A percentile compares a stretch with the other conserved stretches of the same genome.
Conservation (phyloP, 2,113 vertebrate species). For the Catharus fuscescens region DNA sequence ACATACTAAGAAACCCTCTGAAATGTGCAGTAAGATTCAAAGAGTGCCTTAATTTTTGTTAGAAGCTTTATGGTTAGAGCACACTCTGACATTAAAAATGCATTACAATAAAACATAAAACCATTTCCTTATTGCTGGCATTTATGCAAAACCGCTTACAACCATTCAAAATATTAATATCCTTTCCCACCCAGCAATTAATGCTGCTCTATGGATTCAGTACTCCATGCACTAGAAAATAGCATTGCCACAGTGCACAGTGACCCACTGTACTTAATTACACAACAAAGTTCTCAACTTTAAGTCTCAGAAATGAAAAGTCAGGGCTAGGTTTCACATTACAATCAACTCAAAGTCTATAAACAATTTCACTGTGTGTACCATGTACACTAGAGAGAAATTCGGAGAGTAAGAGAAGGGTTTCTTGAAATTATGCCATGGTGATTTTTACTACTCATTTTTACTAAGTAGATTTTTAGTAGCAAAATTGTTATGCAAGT, state of each 20-base stretch:
- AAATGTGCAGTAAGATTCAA: conserved; percentile 59
- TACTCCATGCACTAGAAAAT: background rate
- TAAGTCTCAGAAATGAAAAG: conserved; percentile 15
- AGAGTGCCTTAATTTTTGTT: conserved; percentile 73
- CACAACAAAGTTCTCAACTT: conserved; percentile 5
- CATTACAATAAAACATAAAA: conserved; percentile 65
- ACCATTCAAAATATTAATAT: conserved; percentile 62
- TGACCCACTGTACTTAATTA: conserved; percentile 42
- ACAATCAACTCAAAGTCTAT: conserved; percentile 31
- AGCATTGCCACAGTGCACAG: background rate
- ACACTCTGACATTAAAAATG: conserved; percentile 65
- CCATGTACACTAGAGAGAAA: background rate
- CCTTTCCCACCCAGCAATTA: conserved; percentile 49
- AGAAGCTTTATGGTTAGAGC: conserved; percentile 64
- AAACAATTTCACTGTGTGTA: background rate
- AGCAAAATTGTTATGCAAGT: background rate
- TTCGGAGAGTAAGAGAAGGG: background rate
- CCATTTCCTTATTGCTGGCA: conserved; percentile 66
- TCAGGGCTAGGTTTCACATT: background rate
- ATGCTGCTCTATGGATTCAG: conserved; percentile 4
- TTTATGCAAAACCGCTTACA: conserved; percentile 67
- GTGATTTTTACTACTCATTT: background rate
- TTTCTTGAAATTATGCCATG: background rate
- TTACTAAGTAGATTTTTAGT: conserved; percentile 1
- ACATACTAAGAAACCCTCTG: background rate